Evolutionary conservation across 1,140 invertebrate species (phyloP).

Genomic region (Cherax destructor): DNA sequence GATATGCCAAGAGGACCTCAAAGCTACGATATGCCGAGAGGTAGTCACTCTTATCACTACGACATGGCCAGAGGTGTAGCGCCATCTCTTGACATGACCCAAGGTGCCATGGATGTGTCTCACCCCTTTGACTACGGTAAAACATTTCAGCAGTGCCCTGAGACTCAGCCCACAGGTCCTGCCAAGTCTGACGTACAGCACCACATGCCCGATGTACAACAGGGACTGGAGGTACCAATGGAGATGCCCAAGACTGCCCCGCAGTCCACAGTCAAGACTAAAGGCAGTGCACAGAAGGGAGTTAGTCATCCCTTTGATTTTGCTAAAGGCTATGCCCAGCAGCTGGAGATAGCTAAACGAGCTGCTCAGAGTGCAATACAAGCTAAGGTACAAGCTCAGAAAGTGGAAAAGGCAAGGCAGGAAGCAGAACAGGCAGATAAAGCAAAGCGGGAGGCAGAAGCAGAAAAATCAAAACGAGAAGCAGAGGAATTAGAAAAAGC

Average conservation of each 20-base stretch:
- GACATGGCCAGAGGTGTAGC: slow-evolving; percentile 6
- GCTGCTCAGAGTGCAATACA: slow-evolving; percentile 36
- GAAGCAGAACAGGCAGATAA: slow-evolving; percentile 23
- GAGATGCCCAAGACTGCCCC: slow-evolving; percentile 49
- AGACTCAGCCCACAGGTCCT: neutral
- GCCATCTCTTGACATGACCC: slow-evolving; percentile 7
- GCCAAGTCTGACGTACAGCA: neutral
- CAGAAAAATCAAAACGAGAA: slow-evolving; percentile 13
- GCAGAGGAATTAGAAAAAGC: slow-evolving; percentile 18
- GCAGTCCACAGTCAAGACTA: slow-evolving; percentile 21
- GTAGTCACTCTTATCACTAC: neutral
- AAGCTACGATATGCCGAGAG: slow-evolving; percentile 15
- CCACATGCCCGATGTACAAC: slow-evolving; percentile 4
- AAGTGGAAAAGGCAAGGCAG: slow-evolving; percentile 3
- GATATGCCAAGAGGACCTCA: neutral
- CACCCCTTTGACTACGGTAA: slow-evolving; percentile 18
- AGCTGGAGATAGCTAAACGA: slow-evolving; percentile 43
- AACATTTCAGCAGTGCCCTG: slow-evolving; percentile 12
- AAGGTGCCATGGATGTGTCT: neutral
- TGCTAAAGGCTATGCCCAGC: slow-evolving; percentile 39
- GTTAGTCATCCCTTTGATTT: slow-evolving; percentile 37
- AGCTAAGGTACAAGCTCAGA: slow-evolving; percentile 28
- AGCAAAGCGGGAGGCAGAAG: slow-evolving; percentile 27
- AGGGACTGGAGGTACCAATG: slow-evolving; percentile 25
- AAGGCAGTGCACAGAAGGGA: slow-evolving; percentile 1